phyloP scores from a whole-genome alignment of 2,797 vertebrate species.

The Enteromius argenteus region DNA sequence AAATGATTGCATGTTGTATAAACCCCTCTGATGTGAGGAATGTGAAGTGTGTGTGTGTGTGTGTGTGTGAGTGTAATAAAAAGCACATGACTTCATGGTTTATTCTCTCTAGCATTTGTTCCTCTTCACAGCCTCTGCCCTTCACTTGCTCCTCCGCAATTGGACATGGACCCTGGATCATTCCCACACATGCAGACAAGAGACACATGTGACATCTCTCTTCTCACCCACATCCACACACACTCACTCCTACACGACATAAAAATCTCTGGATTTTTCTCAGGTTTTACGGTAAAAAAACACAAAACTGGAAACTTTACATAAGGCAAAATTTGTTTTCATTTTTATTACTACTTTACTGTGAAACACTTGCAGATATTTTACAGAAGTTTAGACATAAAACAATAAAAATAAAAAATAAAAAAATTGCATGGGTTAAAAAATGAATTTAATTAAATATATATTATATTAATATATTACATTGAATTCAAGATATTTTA shows the following conservation, averaged over 20 bases:
- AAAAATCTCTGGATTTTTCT: neutral
- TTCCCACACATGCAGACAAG: conserved; percentile 41
- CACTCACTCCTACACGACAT: conserved; percentile 3
- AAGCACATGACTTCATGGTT: conserved; percentile 61
- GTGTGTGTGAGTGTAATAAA: conserved; percentile 56
- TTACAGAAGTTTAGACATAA: neutral
- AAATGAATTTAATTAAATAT: neutral
- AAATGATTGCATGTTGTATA: conserved; percentile 44
- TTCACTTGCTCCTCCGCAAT: conserved; percentile 46
- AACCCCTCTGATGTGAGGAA: conserved; percentile 56
- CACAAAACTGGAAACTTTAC: neutral
- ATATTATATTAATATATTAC: neutral
- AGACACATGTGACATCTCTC: conserved; percentile 34
- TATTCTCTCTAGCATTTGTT: conserved; percentile 53
- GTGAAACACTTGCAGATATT: neutral
- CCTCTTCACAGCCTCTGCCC: conserved; percentile 49
- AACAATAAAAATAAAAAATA: neutral
- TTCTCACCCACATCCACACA: conserved; percentile 17
- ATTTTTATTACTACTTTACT: neutral
- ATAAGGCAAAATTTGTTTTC: neutral
- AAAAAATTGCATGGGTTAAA: neutral
- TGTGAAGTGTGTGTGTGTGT: conserved; percentile 37
- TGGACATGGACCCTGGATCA: conserved; percentile 45
- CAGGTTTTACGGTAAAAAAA: neutral
- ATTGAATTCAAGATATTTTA: neutral